These are phyloP conservation scores for Mythimna impura DNA, from an alignment of 2,888 invertebrate species.

Conservation along the genomic window DNA sequence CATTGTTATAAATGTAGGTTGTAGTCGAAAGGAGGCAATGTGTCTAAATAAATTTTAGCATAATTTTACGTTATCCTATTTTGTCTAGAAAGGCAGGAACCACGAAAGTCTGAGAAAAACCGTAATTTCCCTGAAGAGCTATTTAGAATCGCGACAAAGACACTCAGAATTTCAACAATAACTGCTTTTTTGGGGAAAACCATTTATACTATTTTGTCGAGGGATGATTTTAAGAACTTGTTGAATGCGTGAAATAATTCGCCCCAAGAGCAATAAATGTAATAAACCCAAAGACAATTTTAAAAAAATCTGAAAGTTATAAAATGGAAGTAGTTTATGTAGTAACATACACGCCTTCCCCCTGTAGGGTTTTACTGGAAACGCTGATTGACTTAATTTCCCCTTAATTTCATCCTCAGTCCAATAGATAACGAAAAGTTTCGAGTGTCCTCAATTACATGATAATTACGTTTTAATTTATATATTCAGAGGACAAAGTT, in stretches of 20 bases:
- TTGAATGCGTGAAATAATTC: conserved; percentile 23
- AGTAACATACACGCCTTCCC: no score
- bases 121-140: conserved; percentile 48
- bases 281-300: not conserved
- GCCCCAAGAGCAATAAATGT: conserved; percentile 9
- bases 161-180: conserved; percentile 26
- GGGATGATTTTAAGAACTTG: conserved; percentile 12
- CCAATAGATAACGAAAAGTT: not conserved
- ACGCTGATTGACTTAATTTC: no score
- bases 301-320: no score
- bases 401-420: not conserved
- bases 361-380: no score
- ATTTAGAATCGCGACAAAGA: conserved; percentile 37
- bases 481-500: not conserved
- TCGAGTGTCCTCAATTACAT: not conserved
- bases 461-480: not conserved
- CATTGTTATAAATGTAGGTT: not conserved
- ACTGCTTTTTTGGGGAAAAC: conserved; percentile 7
- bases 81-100: not conserved
- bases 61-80: not conserved
- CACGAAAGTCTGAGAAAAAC: conserved; percentile 17
- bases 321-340: no score
- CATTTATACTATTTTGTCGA: conserved; percentile 11
- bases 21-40: not conserved
- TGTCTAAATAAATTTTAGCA: not conserved